Evolutionary conservation across 2,888 invertebrate genomes (phyloP).

Genomic region (Cantharis flavilabris): DNA sequence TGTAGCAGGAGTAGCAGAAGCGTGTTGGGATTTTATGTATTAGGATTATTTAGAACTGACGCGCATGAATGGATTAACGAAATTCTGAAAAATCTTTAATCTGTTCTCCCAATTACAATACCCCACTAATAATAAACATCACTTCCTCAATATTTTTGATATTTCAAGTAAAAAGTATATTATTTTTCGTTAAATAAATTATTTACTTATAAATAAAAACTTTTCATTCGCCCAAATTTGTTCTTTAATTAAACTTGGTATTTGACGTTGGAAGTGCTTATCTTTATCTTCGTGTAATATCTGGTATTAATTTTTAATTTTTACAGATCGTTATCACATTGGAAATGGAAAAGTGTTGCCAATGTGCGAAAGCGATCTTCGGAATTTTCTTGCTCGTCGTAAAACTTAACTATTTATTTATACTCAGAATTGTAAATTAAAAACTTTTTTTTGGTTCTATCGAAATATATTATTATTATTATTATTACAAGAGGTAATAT

Average conservation of each 20-base stretch:
- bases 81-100: no score
- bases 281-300: not conserved
- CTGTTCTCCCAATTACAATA: no score
- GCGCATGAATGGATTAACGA: no score
- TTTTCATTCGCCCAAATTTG: no score
- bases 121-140: no score
- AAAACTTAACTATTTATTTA: not conserved
- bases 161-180: no score
- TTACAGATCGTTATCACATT: not conserved
- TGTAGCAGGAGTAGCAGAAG: no score
- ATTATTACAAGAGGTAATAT: not conserved
- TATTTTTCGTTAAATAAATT: no score
- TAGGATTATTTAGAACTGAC: no score
- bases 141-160: no score
- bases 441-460: not conserved
- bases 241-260: not conserved
- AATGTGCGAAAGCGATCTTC: not conserved
- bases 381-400: not conserved
- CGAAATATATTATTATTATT: not conserved
- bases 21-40: no score
- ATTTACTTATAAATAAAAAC: no score
- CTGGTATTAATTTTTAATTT: not conserved
- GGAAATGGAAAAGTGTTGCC: not conserved
- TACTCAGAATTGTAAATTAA: not conserved
- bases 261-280: not conserved